Percentiles rank a stretch among this genome's conserved stretches.
Evolutionary conservation across 2,113 vertebrate species (phyloP).

Genomic region (Stigmatopora nigra): DNA sequence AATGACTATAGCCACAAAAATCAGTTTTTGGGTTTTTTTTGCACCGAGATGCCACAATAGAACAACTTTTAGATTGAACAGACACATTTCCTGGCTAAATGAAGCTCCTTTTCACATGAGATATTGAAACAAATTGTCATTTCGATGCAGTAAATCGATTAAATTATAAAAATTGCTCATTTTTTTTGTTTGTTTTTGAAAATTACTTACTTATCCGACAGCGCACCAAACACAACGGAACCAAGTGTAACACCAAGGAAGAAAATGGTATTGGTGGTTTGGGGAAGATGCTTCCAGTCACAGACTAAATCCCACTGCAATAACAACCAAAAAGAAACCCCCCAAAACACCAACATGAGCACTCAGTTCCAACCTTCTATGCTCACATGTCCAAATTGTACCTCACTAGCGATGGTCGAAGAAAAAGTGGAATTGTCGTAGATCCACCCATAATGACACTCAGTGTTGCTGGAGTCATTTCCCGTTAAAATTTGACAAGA

Average conservation of each 20-base stretch:
- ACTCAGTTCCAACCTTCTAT: not conserved
- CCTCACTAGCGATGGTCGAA: slow-evolving; percentile 81
- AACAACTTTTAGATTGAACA: not conserved
- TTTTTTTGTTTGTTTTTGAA: too few species aligned
- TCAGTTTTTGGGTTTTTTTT: too few species aligned
- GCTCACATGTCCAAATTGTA: slow-evolving; percentile 20
- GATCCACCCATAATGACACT: slow-evolving; percentile 76
- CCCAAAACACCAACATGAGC: not conserved
- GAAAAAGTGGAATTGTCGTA: slow-evolving; percentile 76
- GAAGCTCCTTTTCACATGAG: not conserved
- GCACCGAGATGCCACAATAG: not conserved
- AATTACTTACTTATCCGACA: slow-evolving; percentile 74
- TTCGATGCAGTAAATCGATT: not conserved
- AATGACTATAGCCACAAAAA: too few species aligned
- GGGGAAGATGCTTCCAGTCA: slow-evolving; percentile 70
- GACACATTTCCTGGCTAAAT: not conserved
- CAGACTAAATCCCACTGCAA: slow-evolving; percentile 82
- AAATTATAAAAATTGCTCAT: not conserved
- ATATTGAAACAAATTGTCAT: not conserved
- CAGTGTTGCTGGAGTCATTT: slow-evolving; percentile 53
- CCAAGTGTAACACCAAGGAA: slow-evolving; percentile 74
- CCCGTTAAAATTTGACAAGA: slow-evolving; percentile 37
- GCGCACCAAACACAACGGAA: slow-evolving; percentile 67
- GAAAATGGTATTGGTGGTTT: slow-evolving; percentile 71
- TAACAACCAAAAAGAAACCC: not conserved